These are phyloP conservation scores for Meiosimyza platycephala DNA, from an alignment of 2,888 invertebrate species.

Conservation along the genomic window DNA sequence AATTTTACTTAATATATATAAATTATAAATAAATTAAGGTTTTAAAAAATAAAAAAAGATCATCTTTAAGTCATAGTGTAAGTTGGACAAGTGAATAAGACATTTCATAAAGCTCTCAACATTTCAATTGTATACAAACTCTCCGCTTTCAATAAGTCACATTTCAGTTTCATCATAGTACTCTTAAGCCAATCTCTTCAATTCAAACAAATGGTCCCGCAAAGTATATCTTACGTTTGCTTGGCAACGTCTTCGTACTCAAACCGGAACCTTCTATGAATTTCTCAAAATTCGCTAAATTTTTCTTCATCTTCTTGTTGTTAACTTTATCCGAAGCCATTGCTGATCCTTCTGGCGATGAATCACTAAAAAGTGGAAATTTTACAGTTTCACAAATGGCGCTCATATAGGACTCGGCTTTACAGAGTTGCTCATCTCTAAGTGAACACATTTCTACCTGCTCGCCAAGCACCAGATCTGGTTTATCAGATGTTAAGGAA, in stretches of 20 bases:
- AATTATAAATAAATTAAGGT: too few species aligned
- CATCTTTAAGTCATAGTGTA: too few species aligned
- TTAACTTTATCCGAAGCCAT: slow-evolving; percentile 37
- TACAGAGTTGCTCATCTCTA: background rate
- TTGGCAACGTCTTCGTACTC: slow-evolving; percentile 64
- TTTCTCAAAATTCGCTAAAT: slow-evolving; percentile 61
- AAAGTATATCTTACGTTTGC: slow-evolving; percentile 65
- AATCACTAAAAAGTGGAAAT: slow-evolving; percentile 38
- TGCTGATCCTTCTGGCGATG: slow-evolving; percentile 28
- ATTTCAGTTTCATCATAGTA: too few species aligned
- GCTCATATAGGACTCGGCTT: slow-evolving; percentile 1
- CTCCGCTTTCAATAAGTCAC: too few species aligned
- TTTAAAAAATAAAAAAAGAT: too few species aligned
- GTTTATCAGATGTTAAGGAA: slow-evolving; percentile 45
- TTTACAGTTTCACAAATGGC: slow-evolving; percentile 43
- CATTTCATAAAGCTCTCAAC: too few species aligned
- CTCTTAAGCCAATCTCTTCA: slow-evolving; percentile 21
- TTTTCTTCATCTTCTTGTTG: slow-evolving; percentile 55
- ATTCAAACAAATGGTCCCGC: slow-evolving; percentile 65
- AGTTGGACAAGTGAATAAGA: too few species aligned
- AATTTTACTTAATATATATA: too few species aligned
- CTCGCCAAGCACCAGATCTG: slow-evolving; percentile 36
- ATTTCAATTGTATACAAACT: too few species aligned
- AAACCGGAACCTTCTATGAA: slow-evolving; percentile 64
- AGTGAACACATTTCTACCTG: slow-evolving; percentile 5